Base-by-base conservation (phyloP, 2,797 vertebrate species). In the Fringilla coelebs region DNA sequence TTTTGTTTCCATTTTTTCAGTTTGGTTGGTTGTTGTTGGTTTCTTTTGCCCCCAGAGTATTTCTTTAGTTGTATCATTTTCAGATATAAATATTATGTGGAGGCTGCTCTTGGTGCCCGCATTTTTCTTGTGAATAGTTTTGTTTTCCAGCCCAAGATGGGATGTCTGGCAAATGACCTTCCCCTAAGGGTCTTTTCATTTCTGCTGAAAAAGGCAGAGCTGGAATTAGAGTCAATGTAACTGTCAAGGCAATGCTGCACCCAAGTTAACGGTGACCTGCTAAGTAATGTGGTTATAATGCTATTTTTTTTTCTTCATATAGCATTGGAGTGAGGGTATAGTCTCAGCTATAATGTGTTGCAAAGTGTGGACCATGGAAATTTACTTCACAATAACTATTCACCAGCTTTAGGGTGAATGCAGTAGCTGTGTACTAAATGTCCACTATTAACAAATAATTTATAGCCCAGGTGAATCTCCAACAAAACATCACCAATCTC, bases 91-190 rank as follows among this genome's bases (percentile, higher is more conserved):
- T 88, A 75, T 75, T 46, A 55, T 66, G 34, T 62, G 28, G 25
- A 81, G 26, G 25, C 40, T 88, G n/a, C 29, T 88, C 20, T 81
- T 32, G 45, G 29, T 75, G 40, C 40, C 43, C 75, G 34, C 13
- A 17, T 68, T 94, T 74, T 36, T 87, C 71, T 71, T 61, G 41
- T 57, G 72, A 88, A 10, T 81, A 66, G 28, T 48, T 92, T 84
- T 78, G 40, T 90, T 91, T 91, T 40, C 58, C 38, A 66, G 55
- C 18, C 48, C n/a, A 83, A 48, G 58, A 74, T 71, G 28, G 22
- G 46, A 58, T 89, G 46, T 51, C 66, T 93, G 55, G 51, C 26
- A 93, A 92, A 88, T 89, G 45, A 75, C 70, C 62, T 95, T 95
- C 61, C 66, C 40, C 52, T 66, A 70, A 63, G 67, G 55, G 60